phyloP scores from a whole-genome alignment of 2,888 invertebrate genomes.

The Tipula unca region DNA sequence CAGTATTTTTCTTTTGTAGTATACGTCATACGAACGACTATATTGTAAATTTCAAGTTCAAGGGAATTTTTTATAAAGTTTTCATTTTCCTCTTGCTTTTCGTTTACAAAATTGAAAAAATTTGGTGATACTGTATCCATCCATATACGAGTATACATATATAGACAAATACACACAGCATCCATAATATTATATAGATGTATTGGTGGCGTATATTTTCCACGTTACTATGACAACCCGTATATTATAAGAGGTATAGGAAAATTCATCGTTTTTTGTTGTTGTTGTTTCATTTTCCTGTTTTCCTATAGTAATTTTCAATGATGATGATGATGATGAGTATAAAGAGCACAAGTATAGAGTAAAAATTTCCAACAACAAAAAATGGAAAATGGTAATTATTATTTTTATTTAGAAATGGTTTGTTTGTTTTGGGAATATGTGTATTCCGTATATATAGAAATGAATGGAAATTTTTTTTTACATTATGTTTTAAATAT shows the following conservation, averaged over 20 bases:
- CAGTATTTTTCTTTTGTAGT: no score
- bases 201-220: neutral
- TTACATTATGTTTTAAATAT: neutral
- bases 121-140: neutral
- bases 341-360: neutral
- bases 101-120: neutral
- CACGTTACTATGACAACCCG: neutral
- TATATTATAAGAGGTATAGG: neutral
- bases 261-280: neutral
- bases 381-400: neutral
- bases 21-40: no score
- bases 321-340: neutral
- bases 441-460: no score
- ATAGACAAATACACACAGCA: neutral
- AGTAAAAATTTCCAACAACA: neutral
- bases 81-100: neutral
- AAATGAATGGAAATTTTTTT: neutral
- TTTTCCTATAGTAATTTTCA: slow-evolving; percentile 14
- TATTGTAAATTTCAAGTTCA: neutral
- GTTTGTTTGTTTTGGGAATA: neutral
- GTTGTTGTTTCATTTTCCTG: neutral
- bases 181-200: neutral
- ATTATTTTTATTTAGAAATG: neutral
- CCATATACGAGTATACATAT: neutral
- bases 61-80: neutral